Conservation (phyloP, 2,797 vertebrate genomes). For the Bryconaethiops microstoma region DNA sequence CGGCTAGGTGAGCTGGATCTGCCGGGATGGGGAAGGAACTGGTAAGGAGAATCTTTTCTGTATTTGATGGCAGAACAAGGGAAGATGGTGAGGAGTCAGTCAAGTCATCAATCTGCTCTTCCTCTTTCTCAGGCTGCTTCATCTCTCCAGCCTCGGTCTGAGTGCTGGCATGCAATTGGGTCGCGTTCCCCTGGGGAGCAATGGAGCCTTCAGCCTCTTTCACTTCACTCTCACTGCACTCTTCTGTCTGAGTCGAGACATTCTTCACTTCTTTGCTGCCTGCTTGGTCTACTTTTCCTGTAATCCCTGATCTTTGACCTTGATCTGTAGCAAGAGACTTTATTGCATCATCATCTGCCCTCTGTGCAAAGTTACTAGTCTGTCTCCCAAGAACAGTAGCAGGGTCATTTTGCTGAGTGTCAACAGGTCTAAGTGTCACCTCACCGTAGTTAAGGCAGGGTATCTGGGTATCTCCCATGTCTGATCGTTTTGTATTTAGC, state of each 20-base stretch:
- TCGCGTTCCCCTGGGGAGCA: neutral
- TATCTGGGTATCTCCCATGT: neutral
- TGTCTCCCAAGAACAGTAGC: neutral
- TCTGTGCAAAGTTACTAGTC: neutral
- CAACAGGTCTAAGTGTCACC: neutral
- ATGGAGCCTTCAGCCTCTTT: neutral
- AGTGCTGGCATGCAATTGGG: constrained; percentile 57
- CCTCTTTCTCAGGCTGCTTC: constrained; percentile 32
- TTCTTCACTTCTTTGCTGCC: constrained; percentile 48
- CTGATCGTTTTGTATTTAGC: neutral
- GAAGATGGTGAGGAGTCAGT: constrained; percentile 59
- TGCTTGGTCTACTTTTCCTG: neutral
- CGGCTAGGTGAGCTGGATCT: constrained; percentile 76
- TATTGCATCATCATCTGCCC: neutral
- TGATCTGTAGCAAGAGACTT: neutral
- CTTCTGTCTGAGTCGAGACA: constrained; percentile 73
- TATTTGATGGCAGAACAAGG: neutral
- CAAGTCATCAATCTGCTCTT: constrained; percentile 35
- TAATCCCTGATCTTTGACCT: constrained; percentile 27
- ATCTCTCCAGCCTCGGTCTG: constrained; percentile 66
- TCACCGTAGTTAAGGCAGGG: constrained; percentile 16
- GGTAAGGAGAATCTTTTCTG: constrained; percentile 64
- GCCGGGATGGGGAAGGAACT: constrained; percentile 76
- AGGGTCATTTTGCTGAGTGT: constrained; percentile 4
- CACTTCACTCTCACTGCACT: constrained; percentile 7